Evolutionary conservation across 2,888 invertebrate genomes (phyloP).

Genomic region (Brachyptera putata): DNA sequence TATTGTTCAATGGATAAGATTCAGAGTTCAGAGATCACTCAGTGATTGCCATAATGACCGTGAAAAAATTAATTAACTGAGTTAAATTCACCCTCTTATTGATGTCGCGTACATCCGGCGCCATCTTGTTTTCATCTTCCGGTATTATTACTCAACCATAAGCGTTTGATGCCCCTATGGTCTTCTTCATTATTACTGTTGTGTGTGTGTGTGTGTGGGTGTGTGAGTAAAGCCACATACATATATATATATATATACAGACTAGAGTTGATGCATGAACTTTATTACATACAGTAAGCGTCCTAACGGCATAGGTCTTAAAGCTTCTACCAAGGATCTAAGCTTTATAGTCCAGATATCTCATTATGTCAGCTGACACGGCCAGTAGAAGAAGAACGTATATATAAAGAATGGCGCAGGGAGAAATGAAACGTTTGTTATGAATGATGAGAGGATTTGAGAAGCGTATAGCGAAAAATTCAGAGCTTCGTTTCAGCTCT

Average conservation of each 20-base stretch:
- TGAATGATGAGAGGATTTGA: conserved; percentile 19
- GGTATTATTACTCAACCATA: conserved; percentile 20
- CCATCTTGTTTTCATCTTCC: conserved; percentile 22
- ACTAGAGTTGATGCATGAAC: conserved; percentile 18
- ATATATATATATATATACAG: too few species aligned
- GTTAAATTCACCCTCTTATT: too few species aligned
- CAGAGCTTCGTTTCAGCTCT: too few species aligned
- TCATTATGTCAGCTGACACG: conserved; percentile 14
- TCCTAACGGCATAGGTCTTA: neutral
- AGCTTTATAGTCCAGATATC: conserved; percentile 20
- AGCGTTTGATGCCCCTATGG: conserved; percentile 12
- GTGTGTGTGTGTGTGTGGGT: too few species aligned
- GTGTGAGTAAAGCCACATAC: too few species aligned
- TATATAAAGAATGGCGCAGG: conserved; percentile 19
- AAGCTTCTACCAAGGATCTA: neutral
- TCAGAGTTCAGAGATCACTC: too few species aligned
- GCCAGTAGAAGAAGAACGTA: neutral
- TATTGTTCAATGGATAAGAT: too few species aligned
- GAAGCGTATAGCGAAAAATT: conserved; percentile 4
- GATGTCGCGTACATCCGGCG: too few species aligned
- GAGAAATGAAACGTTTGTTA: conserved; percentile 17
- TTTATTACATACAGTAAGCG: conserved; percentile 18
- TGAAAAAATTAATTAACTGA: too few species aligned
- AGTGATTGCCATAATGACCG: too few species aligned
- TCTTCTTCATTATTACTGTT: conserved; percentile 20